Base-by-base conservation (phyloP, 2,888 invertebrate species). In the Frankliniella intonsa region DNA sequence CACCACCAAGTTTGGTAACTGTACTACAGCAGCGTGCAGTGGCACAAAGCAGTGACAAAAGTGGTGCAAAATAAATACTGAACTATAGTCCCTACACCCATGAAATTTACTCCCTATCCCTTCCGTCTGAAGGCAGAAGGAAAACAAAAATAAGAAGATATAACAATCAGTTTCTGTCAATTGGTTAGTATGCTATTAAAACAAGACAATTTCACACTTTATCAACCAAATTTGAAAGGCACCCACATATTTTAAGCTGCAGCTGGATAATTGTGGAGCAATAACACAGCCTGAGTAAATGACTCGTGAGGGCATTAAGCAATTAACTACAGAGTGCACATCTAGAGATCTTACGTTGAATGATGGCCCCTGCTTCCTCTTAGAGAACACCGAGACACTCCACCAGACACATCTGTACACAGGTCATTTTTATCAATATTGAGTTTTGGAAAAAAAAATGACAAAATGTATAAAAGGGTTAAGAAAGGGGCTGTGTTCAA, bases 391-490 rank as follows among this genome's bases (percentile, higher is more conserved):
- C 69, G 25, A 76, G 69, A 76, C 69, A 25, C 25, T 25, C 22
- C 69, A 76, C 69, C 69, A 76, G 69, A 76, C 69, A 76, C 69
- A 76, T 76, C 69, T 76, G 69, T 76, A 76, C 69, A 76, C 22
- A 76, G 69, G 69, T 76, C 25, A 12, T 25, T 76, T 76, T 25
- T 25, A 12, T 76, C 69, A 76, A 76, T 25, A 76, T 25, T 11
- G 14, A 19, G 62, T 62, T 62, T 14, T 14, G 14, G 62, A 7
- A 25, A 76, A 76, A 25, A 25, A 8, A 9, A 76, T 62, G 62
- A 17, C 22, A 0, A 76, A 76, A 76, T 25, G 62, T 7, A 55
- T 14, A 8, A 55, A 8, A 55, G 5, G 9, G 7, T 19, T 62
- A 62, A n/a, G 38, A 38, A 2, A 3, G 38, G 38, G 38, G 38